Evolutionary conservation across 37 sponge, comb jelly and placozoan species (phyloP).

Genomic region (Chondrosia reniformis): DNA sequence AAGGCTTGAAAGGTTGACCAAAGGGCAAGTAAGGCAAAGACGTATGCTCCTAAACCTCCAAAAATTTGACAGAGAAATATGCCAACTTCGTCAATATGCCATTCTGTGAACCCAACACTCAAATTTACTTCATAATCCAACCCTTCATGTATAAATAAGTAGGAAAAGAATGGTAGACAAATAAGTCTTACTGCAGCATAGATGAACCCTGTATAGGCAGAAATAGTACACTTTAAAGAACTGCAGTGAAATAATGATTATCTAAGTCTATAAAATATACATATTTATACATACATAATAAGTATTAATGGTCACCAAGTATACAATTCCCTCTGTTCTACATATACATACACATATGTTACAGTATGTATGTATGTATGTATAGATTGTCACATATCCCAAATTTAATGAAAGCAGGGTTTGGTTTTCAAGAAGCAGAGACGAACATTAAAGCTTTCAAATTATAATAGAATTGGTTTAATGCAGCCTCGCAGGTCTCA

Average conservation of each 20-base stretch:
- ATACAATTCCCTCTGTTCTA: no score
- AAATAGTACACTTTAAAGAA: background rate
- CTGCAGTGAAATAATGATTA: background rate
- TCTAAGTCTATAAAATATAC: background rate
- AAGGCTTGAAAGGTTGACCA: conserved; percentile 14
- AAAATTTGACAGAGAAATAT: background rate
- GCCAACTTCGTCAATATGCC: background rate
- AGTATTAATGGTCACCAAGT: no score
- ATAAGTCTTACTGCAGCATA: background rate
- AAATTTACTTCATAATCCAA: background rate
- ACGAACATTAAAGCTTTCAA: no score
- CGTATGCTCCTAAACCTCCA: background rate
- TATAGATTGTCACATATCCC: no score
- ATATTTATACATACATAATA: no score
- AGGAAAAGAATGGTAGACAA: background rate
- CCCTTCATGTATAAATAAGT: background rate
- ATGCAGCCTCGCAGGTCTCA: no score
- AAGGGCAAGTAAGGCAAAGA: background rate
- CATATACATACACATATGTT: no score
- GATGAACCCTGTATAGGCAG: background rate
- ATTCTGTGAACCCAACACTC: background rate
- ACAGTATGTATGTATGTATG: no score
- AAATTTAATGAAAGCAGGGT: no score
- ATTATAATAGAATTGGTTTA: no score
- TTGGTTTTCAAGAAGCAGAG: no score